Percentiles rank a stretch among this genome's conserved stretches.
Conservation (phyloP, 2,888 invertebrate genomes). For the Bhutanitis thaidina region DNA sequence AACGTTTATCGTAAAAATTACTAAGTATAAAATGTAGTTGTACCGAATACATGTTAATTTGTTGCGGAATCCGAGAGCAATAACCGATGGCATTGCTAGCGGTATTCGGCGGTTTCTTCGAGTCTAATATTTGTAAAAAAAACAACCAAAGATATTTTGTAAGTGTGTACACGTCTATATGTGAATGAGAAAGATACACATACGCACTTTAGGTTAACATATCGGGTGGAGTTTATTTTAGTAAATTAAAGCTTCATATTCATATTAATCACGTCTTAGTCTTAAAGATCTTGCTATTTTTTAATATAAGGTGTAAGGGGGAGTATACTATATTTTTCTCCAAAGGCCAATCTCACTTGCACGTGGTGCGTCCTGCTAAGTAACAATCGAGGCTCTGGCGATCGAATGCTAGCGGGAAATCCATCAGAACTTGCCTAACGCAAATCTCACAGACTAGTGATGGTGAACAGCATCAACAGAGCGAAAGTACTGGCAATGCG, state of each 20-base stretch:
- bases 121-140: slow-evolving; percentile 69
- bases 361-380: no score
- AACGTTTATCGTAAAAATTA: slow-evolving; percentile 60
- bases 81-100: slow-evolving; percentile 73
- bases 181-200: slow-evolving; percentile 32
- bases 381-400: no score
- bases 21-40: slow-evolving; percentile 71
- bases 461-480: no score
- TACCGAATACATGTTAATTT: slow-evolving; percentile 80
- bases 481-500: no score
- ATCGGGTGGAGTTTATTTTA: slow-evolving; percentile 55
- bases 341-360: no score
- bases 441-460: no score
- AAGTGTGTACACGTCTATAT: slow-evolving; percentile 35
- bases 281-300: background rate
- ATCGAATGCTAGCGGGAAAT: no score
- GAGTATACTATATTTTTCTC: no score
- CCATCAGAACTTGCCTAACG: no score
- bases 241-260: slow-evolving; percentile 63
- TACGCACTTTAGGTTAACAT: slow-evolving; percentile 35
- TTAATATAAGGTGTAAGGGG: no score
- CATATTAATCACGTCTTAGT: slow-evolving; percentile 56
- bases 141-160: slow-evolving; percentile 48
- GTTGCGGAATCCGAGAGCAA: slow-evolving; percentile 79
- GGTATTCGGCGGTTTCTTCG: slow-evolving; percentile 75